Conservation (phyloP, 2,888 invertebrate genomes). For the Zeuzera pyrina region DNA sequence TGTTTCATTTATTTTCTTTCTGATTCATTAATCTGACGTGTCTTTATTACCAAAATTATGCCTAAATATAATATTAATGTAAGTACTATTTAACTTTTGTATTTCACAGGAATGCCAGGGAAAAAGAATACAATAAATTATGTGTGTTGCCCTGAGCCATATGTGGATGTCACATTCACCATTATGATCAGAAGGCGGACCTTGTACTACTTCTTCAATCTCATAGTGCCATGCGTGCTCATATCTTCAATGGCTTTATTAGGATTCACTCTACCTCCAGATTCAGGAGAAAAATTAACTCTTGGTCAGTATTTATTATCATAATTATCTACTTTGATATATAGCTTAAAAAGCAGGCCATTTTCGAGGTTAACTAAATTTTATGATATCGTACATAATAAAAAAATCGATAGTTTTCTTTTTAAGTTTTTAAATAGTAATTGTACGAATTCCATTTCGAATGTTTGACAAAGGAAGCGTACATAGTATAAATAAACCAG, state of each 20-base stretch:
- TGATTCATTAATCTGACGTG: too few relatives aligned
- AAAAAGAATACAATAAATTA: slow-evolving; percentile 92
- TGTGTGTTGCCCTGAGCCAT: slow-evolving; percentile 94
- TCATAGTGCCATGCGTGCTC: slow-evolving; percentile 98
- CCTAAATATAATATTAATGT: too few relatives aligned
- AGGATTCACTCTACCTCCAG: slow-evolving; percentile 98
- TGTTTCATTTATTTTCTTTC: too few relatives aligned
- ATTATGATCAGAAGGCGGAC: slow-evolving; percentile 97
- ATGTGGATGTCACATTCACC: slow-evolving; percentile 96
- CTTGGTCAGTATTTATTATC: slow-evolving; percentile 81
- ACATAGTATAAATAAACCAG: slow-evolving; percentile 1
- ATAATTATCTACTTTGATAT: too few relatives aligned
- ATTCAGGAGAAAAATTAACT: slow-evolving; percentile 96
- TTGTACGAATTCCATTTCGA: too few relatives aligned
- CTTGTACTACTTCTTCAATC: slow-evolving; percentile 99
- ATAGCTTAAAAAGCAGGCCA: too few relatives aligned
- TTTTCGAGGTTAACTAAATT: too few relatives aligned
- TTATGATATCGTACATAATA: too few relatives aligned
- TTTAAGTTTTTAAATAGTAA: too few relatives aligned
- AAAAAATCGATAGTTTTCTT: too few relatives aligned
- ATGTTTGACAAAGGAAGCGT: slow-evolving; percentile 7
- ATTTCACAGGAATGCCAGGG: slow-evolving; percentile 86
- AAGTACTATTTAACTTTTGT: too few relatives aligned
- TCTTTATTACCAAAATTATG: too few relatives aligned
- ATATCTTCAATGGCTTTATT: slow-evolving; percentile 99